Conservation (phyloP, 2,113 vertebrate genomes). For the Australoheros scitulus region DNA sequence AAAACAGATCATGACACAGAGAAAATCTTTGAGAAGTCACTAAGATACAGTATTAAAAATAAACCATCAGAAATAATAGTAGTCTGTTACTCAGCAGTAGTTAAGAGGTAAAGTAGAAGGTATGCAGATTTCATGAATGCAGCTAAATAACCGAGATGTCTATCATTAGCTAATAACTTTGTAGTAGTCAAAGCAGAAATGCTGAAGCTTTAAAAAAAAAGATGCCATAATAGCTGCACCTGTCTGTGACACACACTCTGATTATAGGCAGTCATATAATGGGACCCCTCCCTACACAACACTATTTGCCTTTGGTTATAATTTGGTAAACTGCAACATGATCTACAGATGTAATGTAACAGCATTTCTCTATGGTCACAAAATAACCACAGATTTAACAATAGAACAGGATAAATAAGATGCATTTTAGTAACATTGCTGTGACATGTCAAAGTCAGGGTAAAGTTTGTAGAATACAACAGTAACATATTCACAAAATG, state of each 20-base stretch:
- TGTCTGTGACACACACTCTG: too few relatives aligned
- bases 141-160: background rate
- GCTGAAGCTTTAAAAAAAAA: background rate
- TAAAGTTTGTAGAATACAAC: too few relatives aligned
- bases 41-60: background rate
- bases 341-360: background rate
- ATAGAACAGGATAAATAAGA: too few relatives aligned
- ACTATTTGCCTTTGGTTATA: too few relatives aligned
- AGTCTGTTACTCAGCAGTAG: background rate
- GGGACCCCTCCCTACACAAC: too few relatives aligned
- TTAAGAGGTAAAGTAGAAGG: background rate
- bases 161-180: background rate
- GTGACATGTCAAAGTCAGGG: too few relatives aligned
- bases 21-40: background rate
- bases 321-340: too few relatives aligned
- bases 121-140: background rate
- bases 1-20: background rate
- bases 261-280: too few relatives aligned
- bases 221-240: background rate
- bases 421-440: too few relatives aligned
- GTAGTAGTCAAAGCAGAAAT: background rate
- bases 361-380: background rate
- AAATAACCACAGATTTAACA: background rate
- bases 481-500: too few relatives aligned
- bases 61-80: background rate